These are phyloP conservation scores for Rutpela maculata DNA, from an alignment of 2,888 invertebrate species.

Conservation along the genomic window DNA sequence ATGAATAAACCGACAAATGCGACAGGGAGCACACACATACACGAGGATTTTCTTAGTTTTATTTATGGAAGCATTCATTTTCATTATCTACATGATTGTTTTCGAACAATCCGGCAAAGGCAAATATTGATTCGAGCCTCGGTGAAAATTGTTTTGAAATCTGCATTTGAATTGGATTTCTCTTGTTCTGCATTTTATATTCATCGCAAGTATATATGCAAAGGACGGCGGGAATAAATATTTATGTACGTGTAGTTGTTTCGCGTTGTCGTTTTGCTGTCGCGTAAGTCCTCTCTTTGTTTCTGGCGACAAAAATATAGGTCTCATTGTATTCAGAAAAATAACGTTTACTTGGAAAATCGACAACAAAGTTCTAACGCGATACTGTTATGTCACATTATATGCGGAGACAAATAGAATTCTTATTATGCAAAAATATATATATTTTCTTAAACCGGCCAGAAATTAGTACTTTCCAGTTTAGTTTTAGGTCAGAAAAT, in stretches of 20 bases:
- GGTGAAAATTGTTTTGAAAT: conserved; percentile 12
- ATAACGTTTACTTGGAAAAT: neutral
- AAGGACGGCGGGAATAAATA: conserved; percentile 16
- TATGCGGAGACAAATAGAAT: neutral
- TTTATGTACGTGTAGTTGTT: conserved; percentile 22
- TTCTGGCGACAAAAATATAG: neutral
- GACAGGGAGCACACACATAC: neutral
- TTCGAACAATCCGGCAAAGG: conserved; percentile 1
- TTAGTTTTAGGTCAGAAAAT: too few relatives aligned
- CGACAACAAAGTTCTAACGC: neutral
- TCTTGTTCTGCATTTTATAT: conserved; percentile 17
- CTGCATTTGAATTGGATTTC: conserved; percentile 11
- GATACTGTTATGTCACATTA: neutral
- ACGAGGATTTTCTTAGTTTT: neutral
- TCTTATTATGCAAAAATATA: too few relatives aligned
- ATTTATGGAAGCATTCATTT: neutral
- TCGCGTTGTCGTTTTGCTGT: neutral
- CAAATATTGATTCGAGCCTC: conserved; percentile 2
- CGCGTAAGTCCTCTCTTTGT: neutral
- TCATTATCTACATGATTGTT: conserved; percentile 4
- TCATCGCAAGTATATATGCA: conserved; percentile 20
- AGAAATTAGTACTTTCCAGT: too few relatives aligned
- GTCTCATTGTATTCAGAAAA: neutral
- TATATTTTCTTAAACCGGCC: too few relatives aligned
- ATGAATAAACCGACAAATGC: neutral